phyloP scores from a whole-genome alignment of 2,797 vertebrate species.

The Bradypodion ventrale region DNA sequence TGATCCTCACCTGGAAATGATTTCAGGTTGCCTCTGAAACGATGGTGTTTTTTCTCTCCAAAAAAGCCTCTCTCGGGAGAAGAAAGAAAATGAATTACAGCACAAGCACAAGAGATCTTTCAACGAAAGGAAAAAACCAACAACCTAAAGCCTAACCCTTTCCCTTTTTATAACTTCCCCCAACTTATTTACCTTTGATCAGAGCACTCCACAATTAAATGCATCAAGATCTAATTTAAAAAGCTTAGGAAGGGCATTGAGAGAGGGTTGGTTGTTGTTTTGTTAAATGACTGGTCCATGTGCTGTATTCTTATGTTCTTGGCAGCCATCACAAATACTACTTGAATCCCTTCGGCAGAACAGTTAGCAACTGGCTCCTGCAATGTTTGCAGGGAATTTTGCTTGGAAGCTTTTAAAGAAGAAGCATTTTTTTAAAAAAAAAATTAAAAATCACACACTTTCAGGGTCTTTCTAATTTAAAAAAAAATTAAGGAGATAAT shows the following conservation, averaged over 20 bases:
- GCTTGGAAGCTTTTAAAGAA: conserved; percentile 62
- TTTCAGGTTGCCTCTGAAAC: neutral
- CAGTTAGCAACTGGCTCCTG: conserved; percentile 47
- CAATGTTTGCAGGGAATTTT: neutral
- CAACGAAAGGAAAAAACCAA: neutral
- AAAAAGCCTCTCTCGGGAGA: neutral
- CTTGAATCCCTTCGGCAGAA: conserved; percentile 59
- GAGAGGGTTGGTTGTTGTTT: neutral
- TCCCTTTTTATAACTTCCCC: conserved; percentile 28
- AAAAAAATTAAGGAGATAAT: conserved; percentile 43
- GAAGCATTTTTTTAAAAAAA: neutral
- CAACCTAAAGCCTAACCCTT: neutral
- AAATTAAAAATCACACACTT: conserved; percentile 29
- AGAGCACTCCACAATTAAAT: conserved; percentile 53
- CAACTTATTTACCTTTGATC: conserved; percentile 65
- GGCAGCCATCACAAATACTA: conserved; percentile 57
- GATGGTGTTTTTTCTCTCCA: neutral
- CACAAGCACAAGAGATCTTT: neutral
- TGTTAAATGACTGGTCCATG: neutral
- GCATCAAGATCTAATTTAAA: conserved; percentile 65
- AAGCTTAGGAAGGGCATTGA: conserved; percentile 52
- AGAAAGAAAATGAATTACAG: neutral
- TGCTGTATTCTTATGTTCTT: conserved; percentile 46
- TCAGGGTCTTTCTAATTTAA: conserved; percentile 37
- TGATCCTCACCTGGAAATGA: neutral